Percentiles rank a stretch among this genome's conserved stretches.
Conservation (phyloP, 2,113 vertebrate genomes). For the Ceyx cyanopectus region DNA sequence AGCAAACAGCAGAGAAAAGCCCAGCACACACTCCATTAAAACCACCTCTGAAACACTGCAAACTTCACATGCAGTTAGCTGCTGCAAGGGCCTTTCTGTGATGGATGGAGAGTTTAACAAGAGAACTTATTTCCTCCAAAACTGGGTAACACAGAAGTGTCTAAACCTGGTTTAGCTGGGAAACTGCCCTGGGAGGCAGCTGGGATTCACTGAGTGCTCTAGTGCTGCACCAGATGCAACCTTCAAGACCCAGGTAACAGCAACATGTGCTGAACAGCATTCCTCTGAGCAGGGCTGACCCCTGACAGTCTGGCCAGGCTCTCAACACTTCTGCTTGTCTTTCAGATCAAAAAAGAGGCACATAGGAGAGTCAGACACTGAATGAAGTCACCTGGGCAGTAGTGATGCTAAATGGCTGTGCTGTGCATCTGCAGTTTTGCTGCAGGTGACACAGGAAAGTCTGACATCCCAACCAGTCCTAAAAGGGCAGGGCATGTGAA, state of each 20-base stretch:
- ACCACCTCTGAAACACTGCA: not conserved
- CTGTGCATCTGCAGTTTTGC: not conserved
- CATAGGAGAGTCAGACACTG: not conserved
- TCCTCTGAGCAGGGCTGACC: not conserved
- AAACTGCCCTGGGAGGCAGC: not conserved
- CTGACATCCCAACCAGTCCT: not conserved
- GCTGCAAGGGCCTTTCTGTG: not conserved
- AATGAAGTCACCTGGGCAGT: not conserved
- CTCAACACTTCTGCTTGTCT: not conserved
- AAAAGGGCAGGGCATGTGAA: not conserved
- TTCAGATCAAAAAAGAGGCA: not conserved
- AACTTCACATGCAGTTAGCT: not conserved
- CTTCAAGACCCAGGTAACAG: not conserved
- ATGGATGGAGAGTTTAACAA: conserved; percentile 4
- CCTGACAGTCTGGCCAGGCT: not conserved
- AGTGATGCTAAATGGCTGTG: not conserved
- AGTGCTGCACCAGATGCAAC: accelerated
- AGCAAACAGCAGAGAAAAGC: conserved; percentile 1
- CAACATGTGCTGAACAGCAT: not conserved
- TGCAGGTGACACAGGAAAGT: not conserved
- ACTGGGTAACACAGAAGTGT: not conserved
- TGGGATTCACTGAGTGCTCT: not conserved
- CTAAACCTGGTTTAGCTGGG: not conserved
- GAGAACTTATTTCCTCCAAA: not conserved
- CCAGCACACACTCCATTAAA: not conserved